Evolutionary conservation across 2,797 vertebrate species (phyloP).

Genomic region (Muscicapa striata): DNA sequence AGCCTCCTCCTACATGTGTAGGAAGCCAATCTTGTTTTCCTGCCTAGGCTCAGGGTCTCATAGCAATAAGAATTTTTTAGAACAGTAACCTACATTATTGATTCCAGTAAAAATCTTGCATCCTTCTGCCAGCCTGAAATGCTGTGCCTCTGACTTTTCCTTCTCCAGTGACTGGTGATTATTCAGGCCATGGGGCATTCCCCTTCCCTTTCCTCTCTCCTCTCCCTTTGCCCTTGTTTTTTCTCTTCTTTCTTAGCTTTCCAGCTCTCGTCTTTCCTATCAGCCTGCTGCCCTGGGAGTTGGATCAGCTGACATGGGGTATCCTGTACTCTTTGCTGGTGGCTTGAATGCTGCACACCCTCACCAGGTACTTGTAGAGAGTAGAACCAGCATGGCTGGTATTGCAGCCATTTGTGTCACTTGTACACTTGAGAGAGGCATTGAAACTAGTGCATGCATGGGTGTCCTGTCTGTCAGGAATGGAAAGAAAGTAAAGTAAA

Average conservation of each 20-base stretch:
- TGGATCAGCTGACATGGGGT: constrained; percentile 87
- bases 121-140: constrained; percentile 5
- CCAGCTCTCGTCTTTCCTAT: constrained; percentile 91
- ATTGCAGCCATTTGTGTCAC: background rate
- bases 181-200: constrained; percentile 48
- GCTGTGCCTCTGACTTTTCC: constrained; percentile 9
- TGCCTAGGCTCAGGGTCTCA: background rate
- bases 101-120: background rate
- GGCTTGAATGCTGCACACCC: constrained; percentile 82
- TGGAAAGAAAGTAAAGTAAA: background rate
- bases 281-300: constrained; percentile 83
- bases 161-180: constrained; percentile 16
- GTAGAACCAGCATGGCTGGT: background rate
- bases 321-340: constrained; percentile 83
- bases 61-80: background rate
- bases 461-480: background rate
- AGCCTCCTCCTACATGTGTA: background rate
- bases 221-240: constrained; percentile 65
- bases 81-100: background rate
- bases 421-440: background rate
- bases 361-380: constrained; percentile 86
- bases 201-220: constrained; percentile 58
- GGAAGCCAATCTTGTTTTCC: background rate
- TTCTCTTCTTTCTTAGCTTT: constrained; percentile 85
- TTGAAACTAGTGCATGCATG: background rate